Evolutionary conservation across 2,888 invertebrate genomes (phyloP), one percentile per base, ranked within the genome.

Genomic region (Melanostoma mellinum): DNA sequence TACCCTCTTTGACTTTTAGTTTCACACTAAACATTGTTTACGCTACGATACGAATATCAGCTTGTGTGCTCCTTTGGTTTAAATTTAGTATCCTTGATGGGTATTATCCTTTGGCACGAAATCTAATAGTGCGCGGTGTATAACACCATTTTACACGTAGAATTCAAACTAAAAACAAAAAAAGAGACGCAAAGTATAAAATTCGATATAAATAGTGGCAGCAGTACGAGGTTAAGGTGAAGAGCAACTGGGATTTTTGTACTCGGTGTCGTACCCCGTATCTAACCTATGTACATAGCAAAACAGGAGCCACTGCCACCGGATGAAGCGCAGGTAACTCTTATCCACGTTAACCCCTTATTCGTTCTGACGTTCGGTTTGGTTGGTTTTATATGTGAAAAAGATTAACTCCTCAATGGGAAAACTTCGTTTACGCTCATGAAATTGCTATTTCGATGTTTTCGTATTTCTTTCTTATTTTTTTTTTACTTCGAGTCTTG

Each of bases 1-100:
- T 89, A 79, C 90, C 91, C 86, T 92, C 91, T 86, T 91, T 91
- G 76, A 91, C 90, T 91, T 92, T 91, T 82, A 91, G 88, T 88
- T 91, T 92, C 68, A 91, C 89, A 88, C 89, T 92, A 86, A 92
- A 91, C 91, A 91, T 91, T 52, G 53, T 78, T 78, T 63, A 53
- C 56, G 61, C 61, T 76, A 33, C 20, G 20, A 20, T 20, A 20
- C 20, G 20, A 20, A 20, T 20, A 20, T 20, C 20, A 20, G 20
- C 1, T 1, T 20, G 44, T 40, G 30, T 42, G 44, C 60, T 60
- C 52, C 30, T 38, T 67, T 56, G 67, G 72, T 74, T 65, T 73
- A 73, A 58, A 60, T 74, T 73, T 68, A 69, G 52, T 73, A 42
- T 58, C n/a, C 50, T 46, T 61, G 38, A 53, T 63, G 40, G 77